Base-by-base conservation (phyloP, 2,797 vertebrate genomes). In the Etheostoma nigrum region DNA sequence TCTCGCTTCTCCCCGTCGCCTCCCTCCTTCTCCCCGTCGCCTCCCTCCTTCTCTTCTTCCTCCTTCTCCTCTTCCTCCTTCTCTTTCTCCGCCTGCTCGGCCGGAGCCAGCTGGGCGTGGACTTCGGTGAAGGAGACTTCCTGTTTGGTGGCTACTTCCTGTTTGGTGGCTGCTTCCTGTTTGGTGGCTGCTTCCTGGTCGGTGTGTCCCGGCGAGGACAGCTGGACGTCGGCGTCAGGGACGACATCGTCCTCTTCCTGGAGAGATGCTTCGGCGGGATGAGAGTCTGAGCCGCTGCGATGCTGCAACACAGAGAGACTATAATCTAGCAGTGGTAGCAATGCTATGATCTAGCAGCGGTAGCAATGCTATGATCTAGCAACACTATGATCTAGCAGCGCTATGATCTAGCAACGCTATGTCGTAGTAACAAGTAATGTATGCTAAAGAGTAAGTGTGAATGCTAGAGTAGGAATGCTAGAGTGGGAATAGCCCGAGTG, bases 71-170 rank as follows among this genome's bases (percentile, higher is more conserved):
- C 3, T 7, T 19, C 3, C 16, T 53, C 61, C 25, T 78, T 71
- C 19, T 89, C 81, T 30, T 82, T 86, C 87, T 93, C 92, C 1
- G 88, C 75, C 16, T 90, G 83, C 63, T 95, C 95, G 40, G 0
- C 86, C 62, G 94, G 81, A 44, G 93, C 92, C 66, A 94, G 78
- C 45, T 96, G 93, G 0, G 95, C 92, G 5, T 95, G 95, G 49
- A 93, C 93, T 81, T 96, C 93, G 0, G 91, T 82, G 0, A 96
- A 93, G 0, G 95, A 85, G 45, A 78, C 16, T 0, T 95, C 95
- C 30, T 94, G 94, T 49, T 93, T 88, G 0, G 81, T 30, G 1
- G 33, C 33, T 36, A 10, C 9, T 36, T 36, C 33, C 8, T 9
- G 33, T 9, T 36, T 0, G 33, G 33, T 36, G 33, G 33, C 33